Evolutionary conservation across 2,888 invertebrate species (phyloP), one percentile per base, ranked within the genome.

Genomic region (Glyphotaelius pellucidus): DNA sequence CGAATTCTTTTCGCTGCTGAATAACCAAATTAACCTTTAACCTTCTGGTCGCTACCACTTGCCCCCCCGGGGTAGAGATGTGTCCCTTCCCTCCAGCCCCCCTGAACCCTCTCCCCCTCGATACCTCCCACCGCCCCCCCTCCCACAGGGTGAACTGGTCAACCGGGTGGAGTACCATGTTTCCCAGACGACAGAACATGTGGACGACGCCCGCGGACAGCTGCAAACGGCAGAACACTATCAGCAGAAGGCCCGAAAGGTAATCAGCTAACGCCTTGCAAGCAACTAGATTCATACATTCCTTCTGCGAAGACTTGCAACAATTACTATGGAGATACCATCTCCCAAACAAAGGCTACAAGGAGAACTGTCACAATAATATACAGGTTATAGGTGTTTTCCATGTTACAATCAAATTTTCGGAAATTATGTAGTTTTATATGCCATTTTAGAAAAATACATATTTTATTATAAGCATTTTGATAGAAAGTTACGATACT

Each of bases 81-180:
- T 87, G 30, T 87, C 87, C 52, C 87, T 83, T 35, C 30, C 87
- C 80, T 79, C 35, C 80, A 79, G 12, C 89, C 35, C 32, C 35
- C n/a, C 38, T 79, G 25, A 38, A 35, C 89, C 30, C 80, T 42
- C 3, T 52, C 9, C 32, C 32, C 87, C 30, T 19, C 32, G 19
- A 31, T 35, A 25, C 52, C 31, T 42, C 47, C 32, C 52, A 25
- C 67, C 84, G 12, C 47, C 95, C 47, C 52, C 30, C 81, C 90
- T 31, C 84, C 92, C 92, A 94, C 96, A 99, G 99, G 99, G 99
- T 95, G 99, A 99, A 96, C 97, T 98, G 97, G 97, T 99, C 95
- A 98, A 99, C 96, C 97, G 98, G 95, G 98, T 99, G 96, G 99
- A 99, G 96, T 98, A 98, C 96, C 98, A 99, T 96, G 99, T 99